Evolutionary conservation across 2,888 invertebrate species (phyloP).

Genomic region (Machimus rusticus): DNA sequence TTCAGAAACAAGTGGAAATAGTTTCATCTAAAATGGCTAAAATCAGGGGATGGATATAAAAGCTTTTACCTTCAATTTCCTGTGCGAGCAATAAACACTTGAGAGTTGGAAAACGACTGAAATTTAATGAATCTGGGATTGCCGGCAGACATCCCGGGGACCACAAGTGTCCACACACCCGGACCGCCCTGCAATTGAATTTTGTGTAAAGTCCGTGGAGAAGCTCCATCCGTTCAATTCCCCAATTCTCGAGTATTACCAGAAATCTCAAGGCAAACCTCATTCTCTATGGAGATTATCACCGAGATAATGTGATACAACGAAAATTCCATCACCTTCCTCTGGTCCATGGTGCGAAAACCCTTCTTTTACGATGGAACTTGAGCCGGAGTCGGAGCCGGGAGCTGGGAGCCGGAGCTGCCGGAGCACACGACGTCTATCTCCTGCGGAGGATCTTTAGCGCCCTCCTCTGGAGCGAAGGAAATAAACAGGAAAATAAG

Average conservation of each 20-base stretch:
- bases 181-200: background rate
- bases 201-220: background rate
- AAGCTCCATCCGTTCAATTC: constrained; percentile 15
- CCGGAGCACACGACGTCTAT: constrained; percentile 9
- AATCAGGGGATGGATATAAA: background rate
- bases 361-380: constrained; percentile 31
- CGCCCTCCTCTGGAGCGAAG: background rate
- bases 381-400: background rate
- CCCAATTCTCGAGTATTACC: constrained; percentile 10
- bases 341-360: constrained; percentile 10
- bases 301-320: constrained; percentile 21
- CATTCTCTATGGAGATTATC: constrained; percentile 36
- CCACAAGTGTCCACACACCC: background rate
- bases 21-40: background rate
- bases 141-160: background rate
- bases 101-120: background rate
- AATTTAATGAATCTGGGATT: background rate
- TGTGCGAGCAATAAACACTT: background rate
- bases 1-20: background rate
- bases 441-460: constrained; percentile 24
- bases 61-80: background rate
- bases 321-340: constrained; percentile 38
- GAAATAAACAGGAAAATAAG: constrained; percentile 39
- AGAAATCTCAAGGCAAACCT: constrained; percentile 8
- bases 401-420: background rate